Base-by-base conservation (phyloP, 92 coral and sea anemone species). In the Epizoanthus illoricatus region DNA sequence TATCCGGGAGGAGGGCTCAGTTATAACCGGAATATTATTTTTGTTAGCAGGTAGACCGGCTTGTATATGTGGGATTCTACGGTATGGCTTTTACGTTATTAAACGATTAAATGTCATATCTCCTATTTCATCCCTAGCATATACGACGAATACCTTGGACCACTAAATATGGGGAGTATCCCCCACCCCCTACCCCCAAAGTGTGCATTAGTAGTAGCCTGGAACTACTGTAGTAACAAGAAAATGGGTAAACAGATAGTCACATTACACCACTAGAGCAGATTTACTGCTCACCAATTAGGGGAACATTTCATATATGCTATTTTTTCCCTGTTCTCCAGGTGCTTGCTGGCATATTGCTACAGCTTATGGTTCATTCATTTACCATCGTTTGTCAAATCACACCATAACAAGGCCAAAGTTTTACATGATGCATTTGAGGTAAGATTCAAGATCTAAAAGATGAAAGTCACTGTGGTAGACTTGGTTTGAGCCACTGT, bases 331-430 rank as follows among this genome's bases (percentile, higher is more conserved):
- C 20, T 75, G 57, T 69, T 71, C 61, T 65, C 4, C 84, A 95
- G 98, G 88, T 95, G 97, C 73, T 70, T 95, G 21, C 42, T 95
- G 21, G 98, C 95, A 18, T 91, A 93, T 28, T 95, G 98, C 79
- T 93, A 93, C 80, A 91, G 97, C 65, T 81, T 95, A 16, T 95
- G 98, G 98, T 95, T 95, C 66, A 93, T 95, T 76, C 98, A 95
- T 70, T 90, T 95, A 4, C 98, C 98, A 0, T 93, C 98, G 0
- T 95, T 93, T 79, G 92, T 95, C 70, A 95, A 94, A 68, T 71
- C 90, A 71, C 98, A 95, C 66, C 98, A 93, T 83, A 95, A 95
- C 67, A 95, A 91, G 79, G 96, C 98, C n/a, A 95, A 95, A 83
- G 98, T 88, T 20, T 74, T 95, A 23, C 96, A 89, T 40, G 93